A percentile compares a stretch with the other conserved stretches of the same genome.
Conservation (phyloP, 2,888 invertebrate genomes). For the Epirrhoe tristata region DNA sequence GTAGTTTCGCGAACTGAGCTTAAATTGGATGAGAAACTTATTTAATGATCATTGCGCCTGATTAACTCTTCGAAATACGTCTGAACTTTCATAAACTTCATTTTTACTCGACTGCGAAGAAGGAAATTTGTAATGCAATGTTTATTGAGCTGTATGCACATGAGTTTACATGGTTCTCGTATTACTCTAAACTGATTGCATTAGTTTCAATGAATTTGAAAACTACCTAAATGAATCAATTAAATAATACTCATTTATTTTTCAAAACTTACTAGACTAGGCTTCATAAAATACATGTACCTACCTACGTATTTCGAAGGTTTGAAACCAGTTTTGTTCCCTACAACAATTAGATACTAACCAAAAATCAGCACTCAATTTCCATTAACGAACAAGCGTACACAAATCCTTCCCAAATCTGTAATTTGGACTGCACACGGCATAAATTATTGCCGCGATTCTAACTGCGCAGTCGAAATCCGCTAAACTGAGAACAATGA, state of each 20-base stretch:
- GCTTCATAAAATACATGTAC: background rate
- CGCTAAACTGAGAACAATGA: conserved; percentile 17
- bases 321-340: background rate
- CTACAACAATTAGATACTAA: background rate
- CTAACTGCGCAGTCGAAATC: conserved; percentile 37
- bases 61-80: conserved; percentile 7
- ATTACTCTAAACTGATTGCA: too few relatives aligned
- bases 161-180: background rate
- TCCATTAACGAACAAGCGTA: conserved; percentile 30
- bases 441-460: conserved; percentile 44
- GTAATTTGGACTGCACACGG: conserved; percentile 43
- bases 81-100: background rate
- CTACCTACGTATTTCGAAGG: background rate
- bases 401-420: conserved; percentile 44
- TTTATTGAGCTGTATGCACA: background rate
- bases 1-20: conserved; percentile 22
- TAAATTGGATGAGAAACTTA: conserved; percentile 25
- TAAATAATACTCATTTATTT: too few relatives aligned
- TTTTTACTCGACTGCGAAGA: background rate
- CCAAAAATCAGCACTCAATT: conserved; percentile 30
- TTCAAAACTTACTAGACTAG: too few relatives aligned
- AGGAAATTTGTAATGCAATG: background rate
- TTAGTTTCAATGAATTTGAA: too few relatives aligned
- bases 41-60: conserved; percentile 21
- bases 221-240: too few relatives aligned